Conservation (phyloP, 2,797 vertebrate genomes). For the Lepus townsendii region DNA sequence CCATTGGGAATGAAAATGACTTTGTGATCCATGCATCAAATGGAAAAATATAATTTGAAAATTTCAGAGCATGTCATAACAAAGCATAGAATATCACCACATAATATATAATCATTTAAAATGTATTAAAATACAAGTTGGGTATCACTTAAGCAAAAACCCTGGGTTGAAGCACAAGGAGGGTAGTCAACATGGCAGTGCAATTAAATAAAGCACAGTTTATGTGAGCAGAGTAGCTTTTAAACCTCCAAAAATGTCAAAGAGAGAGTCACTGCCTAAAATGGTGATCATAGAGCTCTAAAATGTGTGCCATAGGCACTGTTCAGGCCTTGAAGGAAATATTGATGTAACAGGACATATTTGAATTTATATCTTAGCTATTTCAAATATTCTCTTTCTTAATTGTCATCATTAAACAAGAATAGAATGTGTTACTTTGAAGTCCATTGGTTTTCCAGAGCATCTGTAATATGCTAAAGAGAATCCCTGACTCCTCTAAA, state of each 20-base stretch:
- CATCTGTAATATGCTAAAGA: neutral
- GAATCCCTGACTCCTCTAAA: neutral
- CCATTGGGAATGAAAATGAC: conserved; percentile 28
- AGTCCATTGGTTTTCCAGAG: neutral
- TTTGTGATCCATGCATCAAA: neutral
- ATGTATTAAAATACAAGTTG: neutral
- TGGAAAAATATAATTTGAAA: conserved; percentile 67
- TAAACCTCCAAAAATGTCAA: neutral
- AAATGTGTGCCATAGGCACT: neutral
- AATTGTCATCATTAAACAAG: neutral
- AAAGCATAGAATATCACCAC: neutral
- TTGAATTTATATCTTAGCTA: conserved; percentile 17
- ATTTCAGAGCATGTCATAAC: conserved; percentile 56
- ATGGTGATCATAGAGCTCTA: neutral
- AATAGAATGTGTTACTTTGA: neutral
- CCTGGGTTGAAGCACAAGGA: neutral
- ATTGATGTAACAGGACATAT: neutral
- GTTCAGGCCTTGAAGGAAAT: neutral
- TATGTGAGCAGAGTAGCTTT: neutral
- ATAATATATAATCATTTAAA: neutral
- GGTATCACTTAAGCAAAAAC: neutral
- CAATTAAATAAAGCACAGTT: conserved; percentile 31
- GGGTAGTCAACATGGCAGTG: neutral
- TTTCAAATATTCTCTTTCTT: conserved; percentile 32
- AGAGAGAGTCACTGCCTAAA: neutral